Evolutionary conservation across 2,888 invertebrate species (phyloP).

Genomic region (Eudasyphora cyanicolor): DNA sequence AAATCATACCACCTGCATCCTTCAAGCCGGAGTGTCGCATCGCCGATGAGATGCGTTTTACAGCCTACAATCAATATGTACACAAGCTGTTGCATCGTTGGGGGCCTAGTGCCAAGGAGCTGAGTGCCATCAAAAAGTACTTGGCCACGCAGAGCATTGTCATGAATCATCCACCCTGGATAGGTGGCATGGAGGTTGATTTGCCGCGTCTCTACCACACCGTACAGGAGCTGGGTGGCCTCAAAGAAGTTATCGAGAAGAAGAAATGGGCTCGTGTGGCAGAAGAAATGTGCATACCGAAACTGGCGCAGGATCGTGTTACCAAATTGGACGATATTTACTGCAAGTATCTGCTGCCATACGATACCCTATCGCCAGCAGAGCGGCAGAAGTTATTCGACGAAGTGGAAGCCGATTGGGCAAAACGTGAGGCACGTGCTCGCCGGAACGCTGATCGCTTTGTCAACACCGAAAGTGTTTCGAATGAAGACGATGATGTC

Average conservation of each 20-base stretch:
- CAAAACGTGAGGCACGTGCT: constrained; percentile 83
- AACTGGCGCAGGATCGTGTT: constrained; percentile 88
- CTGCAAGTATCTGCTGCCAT: constrained; percentile 93
- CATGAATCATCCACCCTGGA: constrained; percentile 88
- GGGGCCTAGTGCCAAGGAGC: constrained; percentile 92
- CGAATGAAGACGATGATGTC: constrained; percentile 80
- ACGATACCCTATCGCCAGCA: constrained; percentile 89
- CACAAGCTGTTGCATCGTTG: constrained; percentile 92
- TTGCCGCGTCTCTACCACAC: constrained; percentile 91
- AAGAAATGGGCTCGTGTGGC: constrained; percentile 94
- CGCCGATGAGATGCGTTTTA: constrained; percentile 91
- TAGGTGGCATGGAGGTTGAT: constrained; percentile 95
- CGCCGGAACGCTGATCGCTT: constrained; percentile 80
- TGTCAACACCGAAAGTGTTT: constrained; percentile 79
- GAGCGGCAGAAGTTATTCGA: constrained; percentile 88
- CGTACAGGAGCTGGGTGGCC: constrained; percentile 91
- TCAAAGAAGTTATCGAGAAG: constrained; percentile 92
- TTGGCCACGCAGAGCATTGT: constrained; percentile 88
- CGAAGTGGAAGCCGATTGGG: constrained; percentile 89
- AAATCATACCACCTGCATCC: constrained; percentile 90
- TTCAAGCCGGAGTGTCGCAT: constrained; percentile 92
- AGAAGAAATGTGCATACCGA: constrained; percentile 92
- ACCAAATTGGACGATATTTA: constrained; percentile 93
- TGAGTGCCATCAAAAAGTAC: constrained; percentile 91
- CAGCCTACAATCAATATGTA: constrained; percentile 93